Conservation (phyloP, 2,797 vertebrate genomes). For the Rhabdophis nuchalis region DNA sequence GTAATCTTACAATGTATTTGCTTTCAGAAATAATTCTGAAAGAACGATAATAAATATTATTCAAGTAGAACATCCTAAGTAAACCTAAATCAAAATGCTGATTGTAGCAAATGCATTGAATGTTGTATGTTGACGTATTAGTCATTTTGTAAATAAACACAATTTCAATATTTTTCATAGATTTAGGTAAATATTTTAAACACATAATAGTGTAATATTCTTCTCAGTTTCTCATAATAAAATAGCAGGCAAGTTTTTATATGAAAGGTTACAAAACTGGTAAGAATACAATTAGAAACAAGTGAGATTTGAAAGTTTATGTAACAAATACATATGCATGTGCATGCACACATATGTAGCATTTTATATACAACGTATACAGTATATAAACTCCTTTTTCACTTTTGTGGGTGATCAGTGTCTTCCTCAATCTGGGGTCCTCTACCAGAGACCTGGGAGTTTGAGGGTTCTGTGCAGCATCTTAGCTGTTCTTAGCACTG, state of each 20-base stretch:
- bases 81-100: not conserved
- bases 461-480: not conserved
- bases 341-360: not conserved
- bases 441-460: not conserved
- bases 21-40: not conserved
- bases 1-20: not conserved
- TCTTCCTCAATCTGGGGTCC: not conserved
- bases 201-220: not conserved
- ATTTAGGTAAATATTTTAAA: not conserved
- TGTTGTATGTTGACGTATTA: not conserved
- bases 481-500: not conserved
- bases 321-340: not conserved
- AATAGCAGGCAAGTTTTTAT: slow-evolving; percentile 14
- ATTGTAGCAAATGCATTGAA: not conserved
- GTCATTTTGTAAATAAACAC: not conserved
- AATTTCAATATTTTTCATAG: not conserved
- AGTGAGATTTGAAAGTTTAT: not conserved
- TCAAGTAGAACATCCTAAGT: not conserved
- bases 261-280: not conserved
- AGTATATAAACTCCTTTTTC: not conserved
- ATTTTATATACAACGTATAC: not conserved
- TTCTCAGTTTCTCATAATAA: slow-evolving; percentile 45
- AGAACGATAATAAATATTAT: not conserved
- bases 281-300: not conserved
- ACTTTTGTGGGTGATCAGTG: not conserved